phyloP scores from a whole-genome alignment of 2,797 vertebrate species.

The Myripristis jacobus region DNA sequence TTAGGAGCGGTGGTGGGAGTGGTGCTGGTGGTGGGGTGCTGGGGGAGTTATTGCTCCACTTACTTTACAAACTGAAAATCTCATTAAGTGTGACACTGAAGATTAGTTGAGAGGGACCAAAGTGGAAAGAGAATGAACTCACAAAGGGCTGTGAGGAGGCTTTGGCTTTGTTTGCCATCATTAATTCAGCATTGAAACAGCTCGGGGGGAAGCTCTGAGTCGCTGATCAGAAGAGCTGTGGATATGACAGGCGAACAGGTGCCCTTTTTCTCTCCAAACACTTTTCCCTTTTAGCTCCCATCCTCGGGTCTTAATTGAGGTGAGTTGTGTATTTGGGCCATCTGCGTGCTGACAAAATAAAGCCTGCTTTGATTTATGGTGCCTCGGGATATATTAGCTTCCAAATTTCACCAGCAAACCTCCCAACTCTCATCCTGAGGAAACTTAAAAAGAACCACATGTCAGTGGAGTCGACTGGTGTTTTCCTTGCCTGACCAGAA shows the following conservation, averaged over 20 bases:
- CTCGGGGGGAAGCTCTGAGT: slow-evolving; percentile 70
- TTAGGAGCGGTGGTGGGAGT: slow-evolving; percentile 38
- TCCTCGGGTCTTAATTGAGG: slow-evolving; percentile 80
- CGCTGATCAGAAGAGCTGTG: slow-evolving; percentile 75
- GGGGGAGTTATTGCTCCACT: slow-evolving; percentile 78
- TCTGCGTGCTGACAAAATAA: slow-evolving; percentile 83
- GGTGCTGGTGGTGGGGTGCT: slow-evolving; percentile 54
- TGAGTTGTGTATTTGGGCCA: slow-evolving; percentile 79
- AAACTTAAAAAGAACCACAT: slow-evolving; percentile 33
- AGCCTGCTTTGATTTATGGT: slow-evolving; percentile 83
- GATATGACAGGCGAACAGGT: slow-evolving; percentile 81
- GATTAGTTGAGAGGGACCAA: slow-evolving; percentile 84
- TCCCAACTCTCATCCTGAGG: slow-evolving; percentile 28
- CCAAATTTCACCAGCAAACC: slow-evolving; percentile 60
- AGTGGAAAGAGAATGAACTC: slow-evolving; percentile 78
- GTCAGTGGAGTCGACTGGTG: neutral
- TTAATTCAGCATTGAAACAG: slow-evolving; percentile 80
- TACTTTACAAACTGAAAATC: slow-evolving; percentile 84
- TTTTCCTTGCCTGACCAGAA: slow-evolving; percentile 11
- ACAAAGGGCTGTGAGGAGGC: slow-evolving; percentile 75
- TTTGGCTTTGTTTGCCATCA: slow-evolving; percentile 83
- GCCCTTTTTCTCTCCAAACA: slow-evolving; percentile 69
- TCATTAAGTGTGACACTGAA: slow-evolving; percentile 87
- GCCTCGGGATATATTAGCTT: slow-evolving; percentile 76
- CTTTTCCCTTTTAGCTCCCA: slow-evolving; percentile 58